Evolutionary conservation across 1,140 invertebrate genomes (phyloP), one percentile per base, ranked within the genome.

Genomic region (Lepidurus packardi): DNA sequence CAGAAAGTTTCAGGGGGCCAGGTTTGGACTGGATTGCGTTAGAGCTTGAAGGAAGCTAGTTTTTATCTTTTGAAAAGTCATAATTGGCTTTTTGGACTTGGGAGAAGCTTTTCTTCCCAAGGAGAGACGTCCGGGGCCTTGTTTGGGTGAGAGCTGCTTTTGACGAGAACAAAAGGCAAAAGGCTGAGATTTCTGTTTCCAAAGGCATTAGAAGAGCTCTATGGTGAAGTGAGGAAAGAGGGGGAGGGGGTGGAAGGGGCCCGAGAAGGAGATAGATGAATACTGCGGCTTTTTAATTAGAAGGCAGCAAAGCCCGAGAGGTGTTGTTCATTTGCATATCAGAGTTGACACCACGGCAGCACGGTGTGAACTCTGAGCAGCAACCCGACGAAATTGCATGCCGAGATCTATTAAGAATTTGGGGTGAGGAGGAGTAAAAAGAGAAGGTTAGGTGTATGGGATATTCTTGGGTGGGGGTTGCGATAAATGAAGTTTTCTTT

Each of bases 251-350:
- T 7, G 16, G 16, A 25, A 1, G 25, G 25, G 25, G 25, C 25
- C 25, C 13, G 16, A 1, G 1, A 21, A 65, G 53, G 21, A 65
- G 53, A 65, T 13, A 4, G 53, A 21, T 7, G 53, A 65, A 65
- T 21, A 65, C 53, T 65, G 53, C 53, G 53, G 53, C 53, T 65
- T 65, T 65, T 65, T 65, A 65, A 65, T 65, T 65, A 65, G 53
- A 65, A 21, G 53, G 16, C n/a, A 65, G 53, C 9, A 65, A 65
- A 65, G 53, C 53, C 53, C 2, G 53, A 13, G 53, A 65, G 53
- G 53, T 65, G 53, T 65, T 65, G 53, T 65, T 65, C 53, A 65
- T 65, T 65, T 65, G 53, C 53, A 65, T 65, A 65, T 65, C 53
- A 65, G 53, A 65, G 53, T 65, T 65, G 53, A 65, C 53, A 65